Base-by-base conservation (phyloP, 2,113 vertebrate genomes). In the Polypterus bichir region DNA sequence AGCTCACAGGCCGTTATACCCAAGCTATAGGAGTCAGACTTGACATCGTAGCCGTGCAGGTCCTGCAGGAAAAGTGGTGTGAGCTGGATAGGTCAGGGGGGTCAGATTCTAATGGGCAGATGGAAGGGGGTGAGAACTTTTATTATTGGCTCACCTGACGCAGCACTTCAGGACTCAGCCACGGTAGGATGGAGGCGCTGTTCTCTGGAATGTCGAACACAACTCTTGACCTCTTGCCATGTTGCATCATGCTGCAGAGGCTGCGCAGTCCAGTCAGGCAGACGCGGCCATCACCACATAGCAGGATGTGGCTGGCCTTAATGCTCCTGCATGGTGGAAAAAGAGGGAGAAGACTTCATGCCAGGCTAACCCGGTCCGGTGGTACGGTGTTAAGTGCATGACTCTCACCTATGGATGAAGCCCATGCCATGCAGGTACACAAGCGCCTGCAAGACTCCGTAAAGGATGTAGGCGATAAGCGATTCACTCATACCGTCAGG, bases 1-100 rank as follows among this genome's bases (percentile, higher is more conserved):
- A 97, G 77, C 81, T 99, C 96, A 82, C 95, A 97, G 3, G 89
- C 95, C 71, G 92, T 91, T 45, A 98, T 97, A 7, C 96, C 96
- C 77, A 98, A 78, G 70, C 96, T 98, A 82, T 99, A 99, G 77
- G 98, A 97, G 69, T 99, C 96, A 1, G 96, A 97, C 75, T 98
- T 97, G 59, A 94, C 89, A 59, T 92, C 94, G 64, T 98, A 99
- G 47, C 96, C 95, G 69, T 89, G 89, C 71, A 97, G 89, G 78
- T 99, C 94, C 96, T 98, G 63, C 47, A 69, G 65, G 68, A 66
- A 49, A 74, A 68, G 74, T 68, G 46, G 48, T 27, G 27, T 27
- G 27, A 27, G 27, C 0, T 60, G 47, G 64, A 44, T 0, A 0
- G 10, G 48, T 7, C 44, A 59, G 2, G 48, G 8, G 46, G 48